Evolutionary conservation across 1,140 invertebrate genomes (phyloP), one percentile per base, ranked within the genome.

Genomic region (Latrodectus geometricus): DNA sequence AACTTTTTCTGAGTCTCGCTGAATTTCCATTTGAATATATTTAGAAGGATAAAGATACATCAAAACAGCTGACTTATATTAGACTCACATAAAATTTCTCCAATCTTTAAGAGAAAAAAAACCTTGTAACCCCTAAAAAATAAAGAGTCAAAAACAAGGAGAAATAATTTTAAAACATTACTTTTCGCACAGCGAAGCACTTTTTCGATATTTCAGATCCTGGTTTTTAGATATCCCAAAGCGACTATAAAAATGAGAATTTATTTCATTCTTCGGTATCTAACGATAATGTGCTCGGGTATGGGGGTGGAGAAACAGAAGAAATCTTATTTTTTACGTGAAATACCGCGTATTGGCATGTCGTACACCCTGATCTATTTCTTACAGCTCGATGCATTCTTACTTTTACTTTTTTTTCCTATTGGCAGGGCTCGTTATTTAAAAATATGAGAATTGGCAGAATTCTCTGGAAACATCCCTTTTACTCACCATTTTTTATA

Each of bases 201-300:
- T 84, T 84, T 84, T 84, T 76, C 81, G 81, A 84, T 84, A 84
- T 84, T 84, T 84, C 81, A 84, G 73, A 76, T 76, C 81, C 81
- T 84, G 73, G 73, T 84, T 84, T 84, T 84, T 84, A 84, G 81
- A 84, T 84, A 84, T 84, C 81, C 81, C 81, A 75, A 74, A 84
- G 81, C 81, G 81, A 70, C 81, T 75, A 84, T 84, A 84, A 84
- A 84, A 84, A 84, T 76, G 81, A 84, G 81, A 76, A 84, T 84
- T 84, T 84, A 84, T 84, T 84, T 76, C 73, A 76, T 75, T 76
- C 73, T 35, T 54, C 35, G 72, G 35, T 84, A 84, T 84, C 81
- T 84, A 84, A 84, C 81, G 81, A 84, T 84, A 84, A 84, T 84
- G 81, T 50, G 80, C 48, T 35, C 35, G 35, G 14, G 70, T 20